Evolutionary conservation across 2,888 invertebrate genomes (phyloP), one percentile per base, ranked within the genome.

Genomic region (Meghimatium bilineatum): DNA sequence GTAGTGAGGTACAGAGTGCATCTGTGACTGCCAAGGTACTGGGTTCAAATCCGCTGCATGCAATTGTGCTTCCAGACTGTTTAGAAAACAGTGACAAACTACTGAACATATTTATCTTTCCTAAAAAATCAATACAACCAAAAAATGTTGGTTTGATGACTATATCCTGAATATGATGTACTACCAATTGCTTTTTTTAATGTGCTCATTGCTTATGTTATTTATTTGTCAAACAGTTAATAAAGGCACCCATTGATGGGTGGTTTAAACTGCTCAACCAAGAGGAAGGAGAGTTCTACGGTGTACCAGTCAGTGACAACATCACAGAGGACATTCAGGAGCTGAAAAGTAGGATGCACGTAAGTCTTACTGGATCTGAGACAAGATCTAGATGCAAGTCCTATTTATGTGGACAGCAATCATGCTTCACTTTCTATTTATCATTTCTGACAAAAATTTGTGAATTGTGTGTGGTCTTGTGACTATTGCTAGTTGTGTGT

Each of bases 261-360:
- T 99, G 99, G 99, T 99, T 97, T 95, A 99, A 99, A 93, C 95
- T 99, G 87, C 96, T 99, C 88, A 98, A 97, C 52, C 97, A 97
- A 93, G 99, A 99, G 93, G 99, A 99, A 94, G 99, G 99, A 34
- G 99, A 99, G 94, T 99, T 97, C 94, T 99, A 99, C 95, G 99
- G 99, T 94, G 99, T 99, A 86, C 99, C 99, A 26, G 98, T 98
- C 84, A 97, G 98, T 0, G 98, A 98, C 91, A 98, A 98, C 92
- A 96, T 96, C 77, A 96, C 97, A 60, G 97, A 98, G 17, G 91
- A 90, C 94, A 95, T 98, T 88, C 95, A 95, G 83, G 96, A 96
- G 91, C 95, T 97, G 88, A 96, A 96, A 93, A 89, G 88, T 85
- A 92, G 91, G 88, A 90, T 93, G 89, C 90, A 93, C 89, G 93